Conservation (phyloP, 2,797 vertebrate species). For the Siniperca obscura region DNA sequence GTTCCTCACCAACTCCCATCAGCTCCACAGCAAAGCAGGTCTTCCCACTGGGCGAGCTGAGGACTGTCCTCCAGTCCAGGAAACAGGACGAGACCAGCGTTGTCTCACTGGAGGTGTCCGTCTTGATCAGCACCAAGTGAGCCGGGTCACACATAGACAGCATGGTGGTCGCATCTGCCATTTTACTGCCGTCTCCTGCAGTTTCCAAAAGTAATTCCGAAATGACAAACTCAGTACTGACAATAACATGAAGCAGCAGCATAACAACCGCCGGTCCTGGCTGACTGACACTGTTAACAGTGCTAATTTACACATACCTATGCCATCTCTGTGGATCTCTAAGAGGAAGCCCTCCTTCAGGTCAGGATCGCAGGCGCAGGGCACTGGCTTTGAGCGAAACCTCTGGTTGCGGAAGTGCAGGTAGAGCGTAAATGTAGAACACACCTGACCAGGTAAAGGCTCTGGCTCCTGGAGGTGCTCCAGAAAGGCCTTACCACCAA, state of each 20-base stretch:
- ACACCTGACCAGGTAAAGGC: constrained; percentile 93
- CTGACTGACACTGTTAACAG: neutral
- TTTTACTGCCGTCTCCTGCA: constrained; percentile 92
- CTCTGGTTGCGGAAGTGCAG: constrained; percentile 97
- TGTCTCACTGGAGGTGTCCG: constrained; percentile 91
- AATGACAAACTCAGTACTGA: neutral
- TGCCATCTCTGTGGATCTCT: constrained; percentile 91
- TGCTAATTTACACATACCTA: constrained; percentile 78
- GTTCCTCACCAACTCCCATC: constrained; percentile 93
- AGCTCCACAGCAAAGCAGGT: constrained; percentile 91
- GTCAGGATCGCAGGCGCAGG: constrained; percentile 96
- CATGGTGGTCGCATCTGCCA: constrained; percentile 93
- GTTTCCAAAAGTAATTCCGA: neutral
- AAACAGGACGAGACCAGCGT: constrained; percentile 93
- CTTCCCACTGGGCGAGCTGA: constrained; percentile 88
- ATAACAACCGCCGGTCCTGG: neutral
- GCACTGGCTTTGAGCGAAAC: constrained; percentile 94
- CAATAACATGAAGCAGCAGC: neutral
- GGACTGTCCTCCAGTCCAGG: constrained; percentile 94
- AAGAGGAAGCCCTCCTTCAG: constrained; percentile 95
- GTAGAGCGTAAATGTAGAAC: constrained; percentile 93
- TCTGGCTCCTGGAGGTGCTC: constrained; percentile 96
- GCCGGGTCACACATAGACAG: constrained; percentile 95
- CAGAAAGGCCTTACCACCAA: constrained; percentile 97
- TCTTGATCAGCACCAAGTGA: constrained; percentile 95